phyloP scores from a whole-genome alignment of 2,888 invertebrate genomes.

The Bibio marci region DNA sequence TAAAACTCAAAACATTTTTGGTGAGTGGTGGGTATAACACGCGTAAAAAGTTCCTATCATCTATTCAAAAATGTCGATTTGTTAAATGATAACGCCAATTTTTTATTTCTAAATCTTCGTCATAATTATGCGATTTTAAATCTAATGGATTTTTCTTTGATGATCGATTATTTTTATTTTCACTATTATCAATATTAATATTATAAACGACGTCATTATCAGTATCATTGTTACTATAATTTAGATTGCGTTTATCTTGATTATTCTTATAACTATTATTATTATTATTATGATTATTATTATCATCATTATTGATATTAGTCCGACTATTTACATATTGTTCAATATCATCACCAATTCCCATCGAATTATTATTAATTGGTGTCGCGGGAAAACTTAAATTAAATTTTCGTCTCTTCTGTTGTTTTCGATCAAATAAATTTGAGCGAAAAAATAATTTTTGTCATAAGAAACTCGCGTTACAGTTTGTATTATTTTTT shows the following conservation, averaged over 20 bases:
- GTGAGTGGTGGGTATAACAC: no score
- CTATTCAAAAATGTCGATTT: conserved; percentile 24
- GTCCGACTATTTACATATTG: no score
- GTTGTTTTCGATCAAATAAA: conserved; percentile 9
- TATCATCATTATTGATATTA: not conserved
- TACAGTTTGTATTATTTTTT: conserved; percentile 17
- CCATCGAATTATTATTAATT: not conserved
- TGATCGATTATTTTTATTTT: not conserved
- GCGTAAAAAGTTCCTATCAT: no score
- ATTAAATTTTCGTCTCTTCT: not conserved
- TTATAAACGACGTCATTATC: not conserved
- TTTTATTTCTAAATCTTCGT: conserved; percentile 22
- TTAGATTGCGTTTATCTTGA: no score
- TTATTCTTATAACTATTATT: not conserved
- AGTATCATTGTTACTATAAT: not conserved
- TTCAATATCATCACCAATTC: no score
- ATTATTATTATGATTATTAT: no score
- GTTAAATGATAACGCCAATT: conserved; percentile 31
- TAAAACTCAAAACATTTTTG: no score
- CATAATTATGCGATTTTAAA: conserved; percentile 8
- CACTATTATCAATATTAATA: not conserved
- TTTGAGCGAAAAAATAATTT: conserved; percentile 25
- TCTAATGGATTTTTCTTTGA: conserved; percentile 6
- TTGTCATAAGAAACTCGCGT: conserved; percentile 19
- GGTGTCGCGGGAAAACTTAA: no score